Percentiles rank a stretch among this genome's conserved stretches.
Evolutionary conservation across 2,888 invertebrate genomes (phyloP).

Genomic region (Acrocyrtus sp.): DNA sequence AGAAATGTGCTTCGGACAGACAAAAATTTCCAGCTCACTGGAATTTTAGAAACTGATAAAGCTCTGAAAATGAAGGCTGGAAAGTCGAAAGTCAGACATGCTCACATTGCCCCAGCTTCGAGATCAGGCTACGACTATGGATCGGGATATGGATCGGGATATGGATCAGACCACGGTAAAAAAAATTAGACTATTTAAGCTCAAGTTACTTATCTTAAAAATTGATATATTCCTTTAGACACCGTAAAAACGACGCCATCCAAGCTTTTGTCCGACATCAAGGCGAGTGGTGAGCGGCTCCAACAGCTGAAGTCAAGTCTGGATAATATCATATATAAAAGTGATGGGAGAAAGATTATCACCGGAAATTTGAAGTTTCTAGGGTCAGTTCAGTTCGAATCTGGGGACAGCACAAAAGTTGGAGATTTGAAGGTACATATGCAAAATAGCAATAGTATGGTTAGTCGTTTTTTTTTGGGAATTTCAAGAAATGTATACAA

Average conservation of each 20-base stretch:
- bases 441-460: no score
- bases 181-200: no score
- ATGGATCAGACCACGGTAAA: no score
- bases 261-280: conserved; percentile 13
- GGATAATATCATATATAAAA: conserved; percentile 11
- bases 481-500: no score
- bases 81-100: conserved; percentile 9
- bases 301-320: conserved; percentile 19
- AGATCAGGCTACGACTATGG: no score
- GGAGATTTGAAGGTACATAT: no score
- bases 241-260: conserved; percentile 29
- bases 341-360: not conserved
- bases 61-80: conserved; percentile 7
- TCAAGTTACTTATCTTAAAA: no score
- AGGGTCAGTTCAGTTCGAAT: conserved; percentile 3
- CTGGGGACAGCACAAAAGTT: no score
- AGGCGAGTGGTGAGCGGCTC: conserved; percentile 4
- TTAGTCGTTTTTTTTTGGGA: no score
- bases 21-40: conserved; percentile 32
- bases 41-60: conserved; percentile 29
- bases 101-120: conserved; percentile 29
- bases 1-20: conserved; percentile 41
- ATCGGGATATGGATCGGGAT: no score
- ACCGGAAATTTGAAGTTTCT: conserved; percentile 25
- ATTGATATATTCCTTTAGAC: no score